Evolutionary conservation across 2,113 vertebrate genomes (phyloP).

Genomic region (Artemisiospiza belli): DNA sequence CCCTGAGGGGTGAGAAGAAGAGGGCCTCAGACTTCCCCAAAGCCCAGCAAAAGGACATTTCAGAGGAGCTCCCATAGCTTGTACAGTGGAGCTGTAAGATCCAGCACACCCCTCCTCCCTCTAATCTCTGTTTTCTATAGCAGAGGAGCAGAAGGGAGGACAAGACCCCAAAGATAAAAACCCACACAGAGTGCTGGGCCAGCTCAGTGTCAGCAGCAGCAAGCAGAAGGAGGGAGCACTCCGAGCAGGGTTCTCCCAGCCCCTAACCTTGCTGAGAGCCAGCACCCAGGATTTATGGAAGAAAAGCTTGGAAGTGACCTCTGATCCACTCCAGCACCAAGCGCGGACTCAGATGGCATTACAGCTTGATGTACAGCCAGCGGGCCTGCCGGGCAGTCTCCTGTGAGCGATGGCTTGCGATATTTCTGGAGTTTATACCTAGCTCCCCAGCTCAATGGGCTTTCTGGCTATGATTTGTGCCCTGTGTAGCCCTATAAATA

Average conservation of each 20-base stretch:
- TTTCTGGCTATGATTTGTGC: constrained; percentile 69
- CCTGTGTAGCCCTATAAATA: constrained; percentile 63
- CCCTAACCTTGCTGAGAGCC: constrained; percentile 58
- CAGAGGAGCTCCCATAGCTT: fast-evolving
- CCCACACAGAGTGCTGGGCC: neutral
- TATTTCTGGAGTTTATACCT: constrained; percentile 75
- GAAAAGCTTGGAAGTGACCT: constrained; percentile 65
- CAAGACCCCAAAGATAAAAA: neutral
- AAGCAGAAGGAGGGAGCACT: neutral
- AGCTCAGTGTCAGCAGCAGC: fast-evolving
- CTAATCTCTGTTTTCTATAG: neutral
- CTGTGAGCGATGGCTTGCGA: constrained; percentile 61
- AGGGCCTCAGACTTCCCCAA: neutral
- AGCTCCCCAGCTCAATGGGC: constrained; percentile 57
- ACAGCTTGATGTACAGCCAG: constrained; percentile 61
- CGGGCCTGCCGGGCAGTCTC: constrained; percentile 49
- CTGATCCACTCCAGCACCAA: constrained; percentile 52
- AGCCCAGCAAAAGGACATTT: neutral
- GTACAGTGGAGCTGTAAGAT: neutral
- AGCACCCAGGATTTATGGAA: constrained; percentile 51
- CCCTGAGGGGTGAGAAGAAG: neutral
- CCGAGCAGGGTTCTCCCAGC: neutral
- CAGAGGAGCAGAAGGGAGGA: neutral
- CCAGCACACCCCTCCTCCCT: neutral
- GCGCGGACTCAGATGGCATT: constrained; percentile 50